These are phyloP conservation scores for Eudyptes chrysolophus DNA, from an alignment of 2,113 vertebrate species.

Conservation along the genomic window DNA sequence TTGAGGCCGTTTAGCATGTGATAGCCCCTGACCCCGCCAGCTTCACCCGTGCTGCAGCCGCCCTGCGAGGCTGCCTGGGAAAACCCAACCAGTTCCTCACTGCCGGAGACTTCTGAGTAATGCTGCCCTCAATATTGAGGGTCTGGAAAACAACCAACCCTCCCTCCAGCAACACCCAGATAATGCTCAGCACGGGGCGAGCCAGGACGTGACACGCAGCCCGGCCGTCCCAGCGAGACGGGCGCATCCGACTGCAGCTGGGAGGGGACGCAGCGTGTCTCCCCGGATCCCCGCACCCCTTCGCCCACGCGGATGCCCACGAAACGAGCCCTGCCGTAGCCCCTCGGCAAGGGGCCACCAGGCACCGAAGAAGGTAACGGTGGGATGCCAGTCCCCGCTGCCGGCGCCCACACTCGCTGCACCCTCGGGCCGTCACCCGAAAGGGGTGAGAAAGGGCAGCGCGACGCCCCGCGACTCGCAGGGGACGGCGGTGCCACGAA, in stretches of 20 bases:
- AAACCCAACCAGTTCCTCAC: not conserved
- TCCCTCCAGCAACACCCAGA: not conserved
- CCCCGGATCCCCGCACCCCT: not conserved
- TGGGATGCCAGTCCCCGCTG: not conserved
- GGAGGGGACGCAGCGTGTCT: fast-evolving
- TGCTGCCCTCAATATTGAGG: not conserved
- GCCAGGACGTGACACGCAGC: fast-evolving
- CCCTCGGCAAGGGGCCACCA: not conserved
- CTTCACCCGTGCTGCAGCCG: not conserved
- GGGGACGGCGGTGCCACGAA: fast-evolving
- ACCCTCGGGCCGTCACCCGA: not conserved
- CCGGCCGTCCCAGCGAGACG: not conserved
- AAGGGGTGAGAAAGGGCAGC: not conserved
- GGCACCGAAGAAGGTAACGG: not conserved
- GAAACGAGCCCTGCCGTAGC: fast-evolving
- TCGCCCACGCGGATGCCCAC: fast-evolving
- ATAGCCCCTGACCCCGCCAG: fast-evolving
- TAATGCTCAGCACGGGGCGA: not conserved
- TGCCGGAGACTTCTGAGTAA: not conserved
- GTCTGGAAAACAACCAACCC: not conserved
- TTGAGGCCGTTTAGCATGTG: fast-evolving
- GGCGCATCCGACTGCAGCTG: not conserved
- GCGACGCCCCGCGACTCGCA: too few species aligned
- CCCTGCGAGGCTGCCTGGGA: not conserved
- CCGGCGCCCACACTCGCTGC: not conserved